Evolutionary conservation across 30 jellyfish, hydroid and myxozoan genomes (phyloP), one percentile per base, ranked within the genome.

Genomic region (Aurelia sp.): DNA sequence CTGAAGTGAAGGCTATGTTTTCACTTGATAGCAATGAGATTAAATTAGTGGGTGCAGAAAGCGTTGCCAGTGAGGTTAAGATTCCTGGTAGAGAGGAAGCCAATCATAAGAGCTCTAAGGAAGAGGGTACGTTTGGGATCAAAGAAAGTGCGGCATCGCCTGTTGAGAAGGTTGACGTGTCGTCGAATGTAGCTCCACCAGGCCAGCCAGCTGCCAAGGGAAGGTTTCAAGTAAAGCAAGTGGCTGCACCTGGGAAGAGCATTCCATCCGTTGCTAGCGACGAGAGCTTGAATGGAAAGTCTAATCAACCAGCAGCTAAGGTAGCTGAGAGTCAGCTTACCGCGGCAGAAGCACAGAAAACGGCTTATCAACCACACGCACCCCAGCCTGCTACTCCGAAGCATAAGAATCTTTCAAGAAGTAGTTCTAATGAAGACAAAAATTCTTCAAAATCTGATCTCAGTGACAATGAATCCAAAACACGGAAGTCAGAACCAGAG

Each of bases 151-250:
- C 2, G 55, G 55, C 55, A 6, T 44, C 55, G 55, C 55, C 55
- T 7, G 55, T 44, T 44, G 55, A 44, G 3, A 44, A 44, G 55
- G 55, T 10, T 44, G 55, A 44, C 55, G 16, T 44, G 55, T 44
- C 55, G 15, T 44, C 55, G 55, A 44, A 44, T 44, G 55, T 13
- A 10, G 55, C 55, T 44, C 15, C 55, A 16, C 16, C 69, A 0
- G 33, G 33, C 12, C 69, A 59, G 69, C 69, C 33, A 18, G 69
- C 69, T 13, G 6, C 65, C 4, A 70, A 53, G 53, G 92, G 92
- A 21, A n/a, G 92, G 21, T 83, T 83, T 59, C 68, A 60, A 4
- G 92, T 83, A 35, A 70, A 72, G 73, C 67, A 76, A 33, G 53
- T 63, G 13, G 90, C 18, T 15, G 16, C 47, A 41, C 55, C 79